Evolutionary conservation across 2,888 invertebrate species (phyloP), one percentile per base, ranked within the genome.

Genomic region (Nasonia oneida): DNA sequence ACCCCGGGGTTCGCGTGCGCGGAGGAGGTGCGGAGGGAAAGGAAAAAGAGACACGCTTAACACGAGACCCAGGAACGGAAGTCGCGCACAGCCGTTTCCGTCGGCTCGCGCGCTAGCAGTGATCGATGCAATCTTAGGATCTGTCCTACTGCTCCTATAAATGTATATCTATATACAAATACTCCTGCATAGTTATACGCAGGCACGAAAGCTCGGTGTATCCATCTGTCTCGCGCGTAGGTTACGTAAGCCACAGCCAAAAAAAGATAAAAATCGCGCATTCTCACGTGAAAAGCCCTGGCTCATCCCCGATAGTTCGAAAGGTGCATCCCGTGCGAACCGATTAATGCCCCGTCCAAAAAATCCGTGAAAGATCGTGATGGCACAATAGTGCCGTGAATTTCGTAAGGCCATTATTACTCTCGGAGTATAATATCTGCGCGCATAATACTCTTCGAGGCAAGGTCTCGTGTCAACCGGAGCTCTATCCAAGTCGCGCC

Each of bases 81-180:
- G 89, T 89, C 88, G 88, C 90, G 18, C 50, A 15, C 90, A 89
- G 89, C 90, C 90, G 90, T 91, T 93, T 93, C 92, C 93, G 85
- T 85, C 85, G 92, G 33, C 64, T 64, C 64, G 14, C 12, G 23
- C 37, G 53, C 33, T n/a, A 3, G 57, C 88, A 90, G 90, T 88
- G 92, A 92, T 92, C 93, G 93, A 93, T 93, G 92, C 90, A 89
- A 90, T 91, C 90, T 91, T 87, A 86, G 76, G 57, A 83, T 79
- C 73, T 74, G 70, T 37, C 42, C 47, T 23, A 39, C 57, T 71
- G 23, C 12, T 18, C 50, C 8, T 29, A 29, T 29, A 29, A 29
- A 29, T 29, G 29, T 70, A 0, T 50, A 18, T 37, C 61, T 53
- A 1, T 37, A n/a, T 23, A 73, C 53, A 23, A 29, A n/a, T 78